These are phyloP conservation scores for Miichthys miiuy DNA, from an alignment of 2,797 vertebrate genomes.

Conservation along the genomic window DNA sequence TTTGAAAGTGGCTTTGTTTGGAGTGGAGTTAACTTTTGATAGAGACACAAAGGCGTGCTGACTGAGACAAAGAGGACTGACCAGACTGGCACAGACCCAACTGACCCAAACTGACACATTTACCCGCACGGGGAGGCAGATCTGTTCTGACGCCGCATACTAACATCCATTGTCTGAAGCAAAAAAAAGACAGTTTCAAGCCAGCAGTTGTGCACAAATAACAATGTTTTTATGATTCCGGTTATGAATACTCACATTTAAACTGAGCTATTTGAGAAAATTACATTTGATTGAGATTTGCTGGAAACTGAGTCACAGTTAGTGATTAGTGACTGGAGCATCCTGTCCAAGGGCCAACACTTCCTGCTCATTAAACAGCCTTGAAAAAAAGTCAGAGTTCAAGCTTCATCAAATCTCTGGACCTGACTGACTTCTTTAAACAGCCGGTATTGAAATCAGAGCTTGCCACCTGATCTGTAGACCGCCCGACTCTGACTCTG, in stretches of 20 bases:
- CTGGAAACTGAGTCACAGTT: neutral
- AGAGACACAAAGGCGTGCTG: conserved; percentile 30
- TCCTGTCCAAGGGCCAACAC: neutral
- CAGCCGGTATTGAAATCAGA: conserved; percentile 72
- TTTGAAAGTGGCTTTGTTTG: conserved; percentile 36
- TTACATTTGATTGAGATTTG: neutral
- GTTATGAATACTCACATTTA: neutral
- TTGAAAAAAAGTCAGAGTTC: neutral
- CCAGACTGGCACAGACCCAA: conserved; percentile 41
- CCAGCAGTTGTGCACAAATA: neutral
- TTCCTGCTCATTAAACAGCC: neutral
- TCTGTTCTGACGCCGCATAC: conserved; percentile 38
- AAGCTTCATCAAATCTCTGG: conserved; percentile 63
- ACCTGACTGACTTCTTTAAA: conserved; percentile 55
- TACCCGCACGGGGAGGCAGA: conserved; percentile 21
- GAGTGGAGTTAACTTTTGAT: conserved; percentile 45
- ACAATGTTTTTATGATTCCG: neutral
- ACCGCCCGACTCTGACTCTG: conserved; percentile 45
- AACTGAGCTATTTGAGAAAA: neutral
- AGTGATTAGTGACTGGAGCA: neutral
- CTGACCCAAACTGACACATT: conserved; percentile 51
- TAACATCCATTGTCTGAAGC: conserved; percentile 3
- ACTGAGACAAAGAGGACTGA: conserved; percentile 49
- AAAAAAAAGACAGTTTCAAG: neutral
- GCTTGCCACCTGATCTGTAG: conserved; percentile 64